phyloP scores from a whole-genome alignment of 1,140 invertebrate species.

The Penaeus vannamei region DNA sequence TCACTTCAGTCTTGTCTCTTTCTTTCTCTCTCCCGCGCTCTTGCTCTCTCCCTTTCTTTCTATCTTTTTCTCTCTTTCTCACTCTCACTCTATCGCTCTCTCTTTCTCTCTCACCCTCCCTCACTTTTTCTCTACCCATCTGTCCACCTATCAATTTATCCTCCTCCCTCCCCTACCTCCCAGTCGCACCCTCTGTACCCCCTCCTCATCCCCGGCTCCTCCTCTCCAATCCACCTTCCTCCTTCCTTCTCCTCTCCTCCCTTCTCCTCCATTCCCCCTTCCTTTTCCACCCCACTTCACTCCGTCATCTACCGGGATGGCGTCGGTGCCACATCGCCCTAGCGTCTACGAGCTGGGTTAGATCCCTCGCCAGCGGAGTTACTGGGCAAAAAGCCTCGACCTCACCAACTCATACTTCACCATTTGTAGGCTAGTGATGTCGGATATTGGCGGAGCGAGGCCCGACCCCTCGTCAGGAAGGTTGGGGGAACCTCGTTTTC shows the following conservation, averaged over 20 bases:
- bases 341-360: slow-evolving; percentile 3
- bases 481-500: slow-evolving; percentile 34
- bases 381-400: not conserved
- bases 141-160: not conserved
- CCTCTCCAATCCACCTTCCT: not conserved
- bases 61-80: not conserved
- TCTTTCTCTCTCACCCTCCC: not conserved
- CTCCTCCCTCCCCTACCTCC: not conserved
- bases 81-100: not conserved
- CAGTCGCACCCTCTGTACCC: not conserved
- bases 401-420: slow-evolving; percentile 44
- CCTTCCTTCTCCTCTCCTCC: not conserved
- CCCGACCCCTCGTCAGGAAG: slow-evolving; percentile 29
- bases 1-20: not conserved
- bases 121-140: not conserved
- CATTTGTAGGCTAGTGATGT: slow-evolving; percentile 56
- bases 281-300: slow-evolving; percentile 5
- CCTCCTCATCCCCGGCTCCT: not conserved
- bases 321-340: slow-evolving; percentile 5
- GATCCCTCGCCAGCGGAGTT: slow-evolving; percentile 40
- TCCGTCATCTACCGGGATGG: slow-evolving; percentile 19
- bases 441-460: slow-evolving; percentile 52
- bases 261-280: not conserved
- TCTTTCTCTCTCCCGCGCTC: not conserved
- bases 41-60: not conserved